Percentiles rank a stretch among this genome's conserved stretches.
These are phyloP conservation scores for Microtus ochrogaster DNA, from an alignment of 2,113 vertebrate genomes.

Conservation along the genomic window DNA sequence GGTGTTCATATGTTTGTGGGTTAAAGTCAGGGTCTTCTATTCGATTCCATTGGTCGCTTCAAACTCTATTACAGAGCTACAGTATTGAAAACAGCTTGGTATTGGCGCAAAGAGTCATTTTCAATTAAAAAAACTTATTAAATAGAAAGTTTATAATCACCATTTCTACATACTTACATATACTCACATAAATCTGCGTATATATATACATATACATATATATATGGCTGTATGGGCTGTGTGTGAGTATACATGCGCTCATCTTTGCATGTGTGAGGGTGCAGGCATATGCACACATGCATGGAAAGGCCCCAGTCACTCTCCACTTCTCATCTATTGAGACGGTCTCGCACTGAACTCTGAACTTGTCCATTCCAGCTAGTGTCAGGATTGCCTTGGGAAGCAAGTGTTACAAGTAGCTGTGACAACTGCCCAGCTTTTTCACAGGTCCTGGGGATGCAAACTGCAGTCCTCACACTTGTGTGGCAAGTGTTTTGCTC, in stretches of 20 bases:
- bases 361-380: neutral
- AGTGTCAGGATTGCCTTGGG: neutral
- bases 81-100: too few relatives aligned
- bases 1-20: too few relatives aligned
- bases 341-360: neutral
- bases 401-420: neutral
- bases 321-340: neutral
- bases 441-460: neutral
- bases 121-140: neutral
- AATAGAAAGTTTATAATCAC: neutral
- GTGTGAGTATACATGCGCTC: too few relatives aligned
- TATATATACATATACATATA: too few relatives aligned
- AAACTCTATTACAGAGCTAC: too few relatives aligned
- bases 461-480: too few relatives aligned
- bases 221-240: neutral
- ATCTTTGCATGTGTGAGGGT: neutral
- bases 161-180: neutral
- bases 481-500: too few relatives aligned
- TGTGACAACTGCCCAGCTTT: neutral
- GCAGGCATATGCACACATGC: neutral
- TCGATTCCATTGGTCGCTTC: too few relatives aligned
- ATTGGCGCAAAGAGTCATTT: neutral
- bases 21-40: too few relatives aligned
- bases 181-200: neutral
- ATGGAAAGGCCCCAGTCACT: neutral